Percentiles rank a stretch among this genome's conserved stretches.
These are phyloP conservation scores for Corynorhinus townsendii DNA, from an alignment of 2,113 vertebrate species.

Conservation along the genomic window DNA sequence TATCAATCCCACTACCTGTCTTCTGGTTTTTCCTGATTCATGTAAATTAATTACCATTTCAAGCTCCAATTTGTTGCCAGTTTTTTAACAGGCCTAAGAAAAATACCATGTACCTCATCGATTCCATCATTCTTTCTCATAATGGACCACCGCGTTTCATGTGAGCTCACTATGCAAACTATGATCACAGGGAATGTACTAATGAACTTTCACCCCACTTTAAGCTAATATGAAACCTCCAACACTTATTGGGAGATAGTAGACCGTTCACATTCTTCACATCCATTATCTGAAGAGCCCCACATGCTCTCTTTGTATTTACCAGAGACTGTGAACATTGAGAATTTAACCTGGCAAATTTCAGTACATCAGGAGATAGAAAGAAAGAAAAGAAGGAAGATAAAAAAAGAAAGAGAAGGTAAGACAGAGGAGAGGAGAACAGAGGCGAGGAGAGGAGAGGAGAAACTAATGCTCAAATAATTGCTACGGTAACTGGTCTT, in stretches of 20 bases:
- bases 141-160: not conserved
- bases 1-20: not conserved
- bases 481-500: not conserved
- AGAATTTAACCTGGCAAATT: not conserved
- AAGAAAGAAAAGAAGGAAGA: not conserved
- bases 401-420: rapidly evolving
- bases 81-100: not conserved
- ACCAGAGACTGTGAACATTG: not conserved
- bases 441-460: not conserved
- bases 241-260: not conserved
- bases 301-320: not conserved
- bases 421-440: too few species aligned
- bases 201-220: not conserved
- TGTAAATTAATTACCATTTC: constrained; percentile 11
- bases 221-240: not conserved
- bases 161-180: not conserved
- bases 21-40: constrained; percentile 5
- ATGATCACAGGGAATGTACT: not conserved
- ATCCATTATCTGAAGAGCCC: not conserved
- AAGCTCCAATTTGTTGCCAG: not conserved
- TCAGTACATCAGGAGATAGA: not conserved
- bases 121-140: not conserved
- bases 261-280: not conserved
- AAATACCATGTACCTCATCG: not conserved
- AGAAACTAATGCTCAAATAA: not conserved